Conservation (phyloP, 1,140 invertebrate species). For the Dendroctonus ponderosae region DNA sequence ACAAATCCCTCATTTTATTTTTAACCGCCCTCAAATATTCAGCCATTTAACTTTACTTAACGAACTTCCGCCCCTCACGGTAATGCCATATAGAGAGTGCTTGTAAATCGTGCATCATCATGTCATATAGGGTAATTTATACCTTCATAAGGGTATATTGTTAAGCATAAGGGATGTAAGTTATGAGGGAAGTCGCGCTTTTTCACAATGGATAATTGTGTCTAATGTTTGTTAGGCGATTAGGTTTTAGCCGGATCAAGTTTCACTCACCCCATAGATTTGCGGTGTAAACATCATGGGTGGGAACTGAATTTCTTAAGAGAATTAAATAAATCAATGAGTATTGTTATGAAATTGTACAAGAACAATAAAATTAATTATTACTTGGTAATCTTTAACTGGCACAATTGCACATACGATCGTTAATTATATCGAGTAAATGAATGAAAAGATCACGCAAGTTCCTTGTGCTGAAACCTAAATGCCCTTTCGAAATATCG, state of each 20-base stretch:
- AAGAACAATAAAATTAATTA: too few species aligned
- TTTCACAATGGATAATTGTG: constrained; percentile 11
- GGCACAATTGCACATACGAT: too few species aligned
- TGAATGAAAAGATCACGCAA: too few species aligned
- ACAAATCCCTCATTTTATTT: background rate
- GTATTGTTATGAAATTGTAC: too few species aligned
- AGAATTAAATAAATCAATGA: too few species aligned
- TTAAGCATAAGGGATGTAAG: constrained; percentile 21
- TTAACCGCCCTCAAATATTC: background rate
- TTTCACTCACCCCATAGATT: background rate
- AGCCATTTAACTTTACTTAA: constrained; percentile 13
- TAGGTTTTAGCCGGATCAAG: background rate
- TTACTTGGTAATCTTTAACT: too few species aligned
- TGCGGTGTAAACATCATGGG: background rate
- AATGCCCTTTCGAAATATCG: too few species aligned
- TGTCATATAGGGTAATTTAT: constrained; percentile 30
- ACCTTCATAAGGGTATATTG: constrained; percentile 27
- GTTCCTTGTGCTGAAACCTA: too few species aligned
- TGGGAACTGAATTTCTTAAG: background rate
- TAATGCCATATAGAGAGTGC: constrained; percentile 27
- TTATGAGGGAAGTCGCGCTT: constrained; percentile 14
- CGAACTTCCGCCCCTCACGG: background rate
- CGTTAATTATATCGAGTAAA: too few species aligned
- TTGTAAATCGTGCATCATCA: constrained; percentile 24
- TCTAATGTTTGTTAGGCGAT: constrained; percentile 13